These are phyloP conservation scores for Hoplostethus atlanticus DNA, from an alignment of 2,797 vertebrate species.

Conservation along the genomic window DNA sequence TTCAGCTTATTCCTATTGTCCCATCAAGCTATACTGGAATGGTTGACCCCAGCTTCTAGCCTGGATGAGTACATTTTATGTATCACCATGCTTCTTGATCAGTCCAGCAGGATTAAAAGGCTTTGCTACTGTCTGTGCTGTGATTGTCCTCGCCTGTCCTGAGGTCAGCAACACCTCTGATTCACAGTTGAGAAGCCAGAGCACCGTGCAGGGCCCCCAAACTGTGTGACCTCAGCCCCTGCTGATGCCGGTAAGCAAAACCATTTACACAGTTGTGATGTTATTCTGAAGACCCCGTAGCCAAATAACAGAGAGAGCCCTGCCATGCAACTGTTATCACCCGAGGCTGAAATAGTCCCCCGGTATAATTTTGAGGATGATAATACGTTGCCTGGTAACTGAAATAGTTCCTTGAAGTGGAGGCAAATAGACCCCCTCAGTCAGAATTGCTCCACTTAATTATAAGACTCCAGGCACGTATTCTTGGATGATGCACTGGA, in stretches of 20 bases:
- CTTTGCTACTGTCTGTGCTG: conserved; percentile 48
- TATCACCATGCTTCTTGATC: conserved; percentile 35
- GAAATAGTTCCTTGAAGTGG: background rate
- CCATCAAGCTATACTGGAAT: background rate
- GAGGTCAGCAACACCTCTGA: conserved; percentile 45
- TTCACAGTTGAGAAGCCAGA: conserved; percentile 26
- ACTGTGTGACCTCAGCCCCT: conserved; percentile 29
- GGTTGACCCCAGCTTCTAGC: conserved; percentile 34
- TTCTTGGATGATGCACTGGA: conserved; percentile 1
- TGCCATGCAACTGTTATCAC: background rate
- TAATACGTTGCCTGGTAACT: background rate
- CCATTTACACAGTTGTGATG: conserved; percentile 58
- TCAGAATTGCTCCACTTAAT: conserved; percentile 3
- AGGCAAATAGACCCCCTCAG: background rate
- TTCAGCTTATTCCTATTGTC: background rate
- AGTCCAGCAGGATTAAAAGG: conserved; percentile 47
- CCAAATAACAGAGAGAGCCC: conserved; percentile 6
- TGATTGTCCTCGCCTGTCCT: conserved; percentile 36
- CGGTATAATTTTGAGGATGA: background rate
- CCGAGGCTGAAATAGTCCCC: background rate
- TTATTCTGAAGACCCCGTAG: conserved; percentile 42
- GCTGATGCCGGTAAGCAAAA: conserved; percentile 47
- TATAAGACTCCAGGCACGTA: background rate
- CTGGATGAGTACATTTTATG: conserved; percentile 42
- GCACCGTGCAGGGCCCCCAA: conserved; percentile 19